These are phyloP conservation scores for Myotis lucifugus DNA, from an alignment of 2,113 vertebrate species.

Conservation along the genomic window DNA sequence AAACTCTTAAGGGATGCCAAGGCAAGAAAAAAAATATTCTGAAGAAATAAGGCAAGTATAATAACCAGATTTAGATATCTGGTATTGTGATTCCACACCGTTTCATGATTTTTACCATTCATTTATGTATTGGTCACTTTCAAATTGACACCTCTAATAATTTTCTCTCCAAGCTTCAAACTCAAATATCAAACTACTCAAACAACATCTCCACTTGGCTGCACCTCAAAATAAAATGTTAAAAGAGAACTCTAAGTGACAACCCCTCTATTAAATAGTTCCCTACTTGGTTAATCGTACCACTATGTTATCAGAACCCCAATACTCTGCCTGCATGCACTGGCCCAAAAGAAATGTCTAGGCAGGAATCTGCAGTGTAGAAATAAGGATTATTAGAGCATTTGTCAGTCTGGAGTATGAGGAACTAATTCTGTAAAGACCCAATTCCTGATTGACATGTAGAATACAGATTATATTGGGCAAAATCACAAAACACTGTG, in stretches of 20 bases:
- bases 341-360: neutral
- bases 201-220: neutral
- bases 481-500: neutral
- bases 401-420: neutral
- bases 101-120: neutral
- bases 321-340: neutral
- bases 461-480: neutral
- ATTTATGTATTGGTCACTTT: neutral
- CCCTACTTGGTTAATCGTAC: neutral
- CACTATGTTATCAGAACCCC: neutral
- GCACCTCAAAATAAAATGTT: neutral
- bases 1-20: neutral
- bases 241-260: neutral
- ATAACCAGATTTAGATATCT: neutral
- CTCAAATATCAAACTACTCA: neutral
- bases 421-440: neutral
- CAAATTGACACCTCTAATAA: neutral
- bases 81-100: neutral
- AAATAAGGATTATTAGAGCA: neutral
- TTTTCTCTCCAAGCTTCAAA: neutral
- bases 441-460: neutral
- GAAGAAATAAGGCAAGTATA: neutral
- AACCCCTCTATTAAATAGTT: neutral
- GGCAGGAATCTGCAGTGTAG: neutral
- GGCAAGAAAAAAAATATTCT: neutral